Base-by-base conservation (phyloP, 1,140 invertebrate species). In the Ectropis grisescens region DNA sequence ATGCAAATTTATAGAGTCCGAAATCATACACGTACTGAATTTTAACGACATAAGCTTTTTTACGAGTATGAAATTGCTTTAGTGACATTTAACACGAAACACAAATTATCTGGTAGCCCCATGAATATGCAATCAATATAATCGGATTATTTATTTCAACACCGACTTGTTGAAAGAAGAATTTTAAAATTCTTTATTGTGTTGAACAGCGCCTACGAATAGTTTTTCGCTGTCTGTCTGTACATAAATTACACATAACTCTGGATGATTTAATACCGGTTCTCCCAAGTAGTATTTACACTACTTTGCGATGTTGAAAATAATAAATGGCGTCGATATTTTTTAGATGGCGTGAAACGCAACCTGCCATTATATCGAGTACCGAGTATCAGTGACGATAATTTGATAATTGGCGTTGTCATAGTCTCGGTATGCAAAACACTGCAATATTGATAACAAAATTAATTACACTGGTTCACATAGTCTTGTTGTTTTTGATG, bases 341-440 rank as follows among this genome's bases (percentile, higher is more conserved):
- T 72, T 76, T 64, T 60, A 56, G 57, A 50, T 54, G 48, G 39
- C 42, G 61, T 56, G 45, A 58, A 58, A 33, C 33, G 51, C 30
- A 65, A 60, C 61, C 60, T 38, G 48, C 59, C 50, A 76, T 72
- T 74, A 71, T 29, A 27, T 32, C 37, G 59, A 57, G 57, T 72
- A 69, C 65, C 69, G 54, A 56, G 58, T 65, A 61, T 48, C 52
- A 59, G 55, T 67, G 56, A 57, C 48, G 66, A 61, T 69, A 69
- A 74, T 70, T 71, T 59, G 59, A 62, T 72, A 67, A 72, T 72
- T 71, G 3, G 66, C 47, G 41, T 51, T 60, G 59, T 61, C 62
- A 56, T 59, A 53, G 46, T 42, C 27, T 19, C 37, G 19, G 19
- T 22, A 9, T 22, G 19, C 19, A 22, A 22, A n/a, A n/a, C n/a